A percentile compares a stretch with the other conserved stretches of the same genome.
Conservation (phyloP, 2,113 vertebrate species). For the Coptodon rendalli region DNA sequence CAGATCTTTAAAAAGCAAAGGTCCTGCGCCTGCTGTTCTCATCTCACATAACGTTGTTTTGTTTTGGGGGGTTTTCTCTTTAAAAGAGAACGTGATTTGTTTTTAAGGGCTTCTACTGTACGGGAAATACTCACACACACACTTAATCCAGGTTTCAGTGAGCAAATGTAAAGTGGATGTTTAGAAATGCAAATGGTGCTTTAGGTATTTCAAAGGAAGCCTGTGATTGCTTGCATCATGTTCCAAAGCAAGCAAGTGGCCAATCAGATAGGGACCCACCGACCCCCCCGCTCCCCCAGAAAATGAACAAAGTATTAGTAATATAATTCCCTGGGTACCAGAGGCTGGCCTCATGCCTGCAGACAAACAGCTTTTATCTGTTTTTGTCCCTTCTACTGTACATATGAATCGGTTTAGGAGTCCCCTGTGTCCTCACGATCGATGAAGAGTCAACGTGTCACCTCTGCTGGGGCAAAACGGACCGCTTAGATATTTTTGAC, state of each 20-base stretch:
- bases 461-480: background rate
- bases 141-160: background rate
- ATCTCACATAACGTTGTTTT: background rate
- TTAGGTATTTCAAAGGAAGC: constrained; percentile 57
- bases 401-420: constrained; percentile 4
- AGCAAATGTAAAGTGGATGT: constrained; percentile 37
- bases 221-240: constrained; percentile 53
- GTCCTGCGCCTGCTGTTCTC: background rate
- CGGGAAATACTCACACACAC: background rate
- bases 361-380: constrained; percentile 56
- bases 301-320: constrained; percentile 41
- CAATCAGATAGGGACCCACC: constrained; percentile 54
- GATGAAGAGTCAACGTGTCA: constrained; percentile 17
- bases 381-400: background rate
- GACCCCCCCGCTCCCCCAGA: background rate
- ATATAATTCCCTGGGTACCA: constrained; percentile 41
- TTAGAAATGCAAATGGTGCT: constrained; percentile 66
- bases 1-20: constrained; percentile 2
- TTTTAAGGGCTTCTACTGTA: background rate
- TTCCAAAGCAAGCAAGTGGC: constrained; percentile 49
- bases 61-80: background rate
- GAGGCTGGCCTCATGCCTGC: constrained; percentile 33
- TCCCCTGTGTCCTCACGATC: background rate
- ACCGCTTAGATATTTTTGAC: background rate
- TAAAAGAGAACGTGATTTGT: background rate